Conservation (phyloP, 2,888 invertebrate species). For the Stenoptilia bipunctidactyla region DNA sequence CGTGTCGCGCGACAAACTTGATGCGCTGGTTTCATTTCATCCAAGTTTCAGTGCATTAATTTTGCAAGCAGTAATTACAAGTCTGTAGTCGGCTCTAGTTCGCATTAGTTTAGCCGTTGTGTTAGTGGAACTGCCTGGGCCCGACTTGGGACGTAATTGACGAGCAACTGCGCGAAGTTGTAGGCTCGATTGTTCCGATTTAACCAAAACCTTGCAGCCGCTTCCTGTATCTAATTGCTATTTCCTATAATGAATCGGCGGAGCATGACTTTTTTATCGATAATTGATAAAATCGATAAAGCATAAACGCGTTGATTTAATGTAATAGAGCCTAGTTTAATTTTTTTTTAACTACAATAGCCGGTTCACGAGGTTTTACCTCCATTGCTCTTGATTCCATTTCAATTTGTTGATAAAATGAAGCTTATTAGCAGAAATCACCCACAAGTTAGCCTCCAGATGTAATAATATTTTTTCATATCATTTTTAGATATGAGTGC, state of each 20-base stretch:
- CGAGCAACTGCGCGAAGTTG: constrained; percentile 42
- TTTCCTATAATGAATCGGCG: background rate
- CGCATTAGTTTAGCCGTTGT: constrained; percentile 59
- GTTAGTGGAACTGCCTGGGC: constrained; percentile 17
- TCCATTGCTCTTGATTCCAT: too few species aligned
- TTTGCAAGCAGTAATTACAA: constrained; percentile 67
- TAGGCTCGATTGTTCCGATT: constrained; percentile 46
- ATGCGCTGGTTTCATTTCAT: constrained; percentile 62
- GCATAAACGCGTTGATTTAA: too few species aligned
- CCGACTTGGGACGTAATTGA: constrained; percentile 32
- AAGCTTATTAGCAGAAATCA: too few species aligned
- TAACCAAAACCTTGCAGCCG: constrained; percentile 36
- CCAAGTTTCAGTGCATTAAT: constrained; percentile 66
- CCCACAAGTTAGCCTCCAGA: too few species aligned
- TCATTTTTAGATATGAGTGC: too few species aligned
- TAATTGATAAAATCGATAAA: background rate
- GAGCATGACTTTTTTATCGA: background rate
- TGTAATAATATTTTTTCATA: too few species aligned
- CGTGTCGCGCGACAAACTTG: constrained; percentile 37
- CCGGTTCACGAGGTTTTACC: too few species aligned
- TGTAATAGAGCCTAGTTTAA: too few species aligned
- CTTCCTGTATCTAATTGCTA: constrained; percentile 1
- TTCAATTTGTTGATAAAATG: too few species aligned
- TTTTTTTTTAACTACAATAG: too few species aligned
- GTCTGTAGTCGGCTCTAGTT: constrained; percentile 54